These are phyloP conservation scores for Hemithea aestivaria DNA, from an alignment of 2,888 invertebrate species.

Conservation along the genomic window DNA sequence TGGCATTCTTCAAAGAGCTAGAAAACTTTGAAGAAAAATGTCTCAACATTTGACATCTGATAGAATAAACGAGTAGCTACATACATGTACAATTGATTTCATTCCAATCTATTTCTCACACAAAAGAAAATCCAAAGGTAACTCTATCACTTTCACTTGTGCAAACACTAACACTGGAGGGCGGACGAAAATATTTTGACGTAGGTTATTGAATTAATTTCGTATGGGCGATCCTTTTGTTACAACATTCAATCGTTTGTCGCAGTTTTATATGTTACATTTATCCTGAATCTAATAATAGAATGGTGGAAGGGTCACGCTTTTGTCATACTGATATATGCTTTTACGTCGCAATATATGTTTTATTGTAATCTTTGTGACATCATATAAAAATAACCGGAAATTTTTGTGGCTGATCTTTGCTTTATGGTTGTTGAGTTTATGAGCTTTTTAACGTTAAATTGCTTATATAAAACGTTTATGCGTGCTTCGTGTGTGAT, in stretches of 20 bases:
- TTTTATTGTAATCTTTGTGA: conserved; percentile 45
- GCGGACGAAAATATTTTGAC: conserved; percentile 47
- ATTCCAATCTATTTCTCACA: background rate
- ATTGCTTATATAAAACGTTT: conserved; percentile 16
- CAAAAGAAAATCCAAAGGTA: conserved; percentile 5
- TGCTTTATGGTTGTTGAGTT: conserved; percentile 25
- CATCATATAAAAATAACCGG: conserved; percentile 41
- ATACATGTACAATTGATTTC: no score
- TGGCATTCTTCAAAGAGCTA: no score
- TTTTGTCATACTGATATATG: conserved; percentile 35
- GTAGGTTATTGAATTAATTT: conserved; percentile 67
- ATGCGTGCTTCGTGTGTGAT: conserved; percentile 8
- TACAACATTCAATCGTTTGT: conserved; percentile 61
- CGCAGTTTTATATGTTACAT: conserved; percentile 59
- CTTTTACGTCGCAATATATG: conserved; percentile 25
- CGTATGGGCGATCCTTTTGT: conserved; percentile 57
- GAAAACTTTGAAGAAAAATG: no score
- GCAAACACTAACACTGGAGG: conserved; percentile 12
- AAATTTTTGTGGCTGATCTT: conserved; percentile 34
- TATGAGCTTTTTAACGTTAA: conserved; percentile 10
- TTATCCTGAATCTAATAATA: conserved; percentile 62
- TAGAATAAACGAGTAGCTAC: no score
- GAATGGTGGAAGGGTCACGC: conserved; percentile 49
- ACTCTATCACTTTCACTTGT: conserved; percentile 8
- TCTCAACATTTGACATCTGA: no score